These are phyloP conservation scores for Denticeps clupeoides DNA, from an alignment of 2,797 vertebrate genomes.

Conservation along the genomic window DNA sequence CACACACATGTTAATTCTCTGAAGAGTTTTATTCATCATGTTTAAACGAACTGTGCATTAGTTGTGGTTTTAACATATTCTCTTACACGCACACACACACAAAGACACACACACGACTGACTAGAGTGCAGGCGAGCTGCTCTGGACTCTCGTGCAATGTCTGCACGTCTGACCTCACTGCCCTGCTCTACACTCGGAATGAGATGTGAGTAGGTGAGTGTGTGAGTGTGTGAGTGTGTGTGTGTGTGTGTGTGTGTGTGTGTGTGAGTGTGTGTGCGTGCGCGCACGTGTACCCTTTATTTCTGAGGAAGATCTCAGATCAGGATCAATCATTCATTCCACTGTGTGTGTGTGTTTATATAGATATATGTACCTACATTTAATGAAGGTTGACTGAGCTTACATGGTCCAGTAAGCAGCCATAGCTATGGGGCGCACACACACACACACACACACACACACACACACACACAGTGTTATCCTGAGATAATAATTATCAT, in stretches of 20 bases:
- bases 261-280: neutral
- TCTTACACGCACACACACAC: no score
- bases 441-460: neutral
- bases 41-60: no score
- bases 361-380: neutral
- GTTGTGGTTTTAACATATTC: no score
- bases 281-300: no score
- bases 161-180: no score
- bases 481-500: constrained; percentile 6
- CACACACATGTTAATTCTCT: no score
- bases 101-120: no score
- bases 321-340: neutral
- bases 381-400: neutral
- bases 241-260: neutral
- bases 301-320: neutral
- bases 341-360: neutral
- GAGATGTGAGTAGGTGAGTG: no score
- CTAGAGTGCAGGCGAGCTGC: no score
- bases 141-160: no score
- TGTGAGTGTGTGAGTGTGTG: neutral
- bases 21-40: no score
- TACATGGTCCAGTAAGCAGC: neutral
- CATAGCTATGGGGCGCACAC: neutral
- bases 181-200: no score
- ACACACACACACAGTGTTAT: neutral